Percentiles rank a stretch among this genome's conserved stretches.
Evolutionary conservation across 1,140 invertebrate genomes (phyloP).

Genomic region (Rhyacophila brunnea): DNA sequence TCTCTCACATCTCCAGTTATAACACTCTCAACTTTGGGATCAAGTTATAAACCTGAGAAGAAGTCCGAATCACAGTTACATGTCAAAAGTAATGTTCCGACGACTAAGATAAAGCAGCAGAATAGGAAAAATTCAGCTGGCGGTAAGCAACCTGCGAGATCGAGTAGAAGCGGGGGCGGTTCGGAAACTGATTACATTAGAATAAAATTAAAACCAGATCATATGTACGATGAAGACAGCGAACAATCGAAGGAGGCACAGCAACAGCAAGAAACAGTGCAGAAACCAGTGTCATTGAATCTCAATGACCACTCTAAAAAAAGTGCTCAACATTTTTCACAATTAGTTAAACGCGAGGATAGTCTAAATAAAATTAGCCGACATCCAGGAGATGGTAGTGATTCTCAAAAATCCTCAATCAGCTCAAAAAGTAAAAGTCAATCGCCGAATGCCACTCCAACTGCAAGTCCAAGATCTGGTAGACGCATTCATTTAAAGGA

Average conservation of each 20-base stretch:
- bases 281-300: constrained; percentile 53
- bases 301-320: constrained; percentile 38
- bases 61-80: constrained; percentile 4
- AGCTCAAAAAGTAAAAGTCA: constrained; percentile 3
- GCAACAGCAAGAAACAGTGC: constrained; percentile 35
- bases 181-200: constrained; percentile 60
- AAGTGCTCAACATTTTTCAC: constrained; percentile 36
- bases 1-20: constrained; percentile 28
- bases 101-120: not conserved
- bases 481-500: constrained; percentile 39
- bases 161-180: constrained; percentile 35
- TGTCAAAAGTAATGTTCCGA: not conserved
- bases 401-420: constrained; percentile 31
- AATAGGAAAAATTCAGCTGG: not conserved
- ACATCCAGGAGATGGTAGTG: constrained; percentile 14
- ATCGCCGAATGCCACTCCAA: constrained; percentile 41
- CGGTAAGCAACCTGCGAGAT: constrained; percentile 10
- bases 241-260: constrained; percentile 29
- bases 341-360: constrained; percentile 36
- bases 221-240: constrained; percentile 57
- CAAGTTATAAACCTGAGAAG: constrained; percentile 31
- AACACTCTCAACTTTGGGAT: constrained; percentile 28
- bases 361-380: constrained; percentile 33
- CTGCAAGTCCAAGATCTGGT: constrained; percentile 46
- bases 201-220: constrained; percentile 65